A percentile compares a stretch with the other conserved stretches of the same genome.
Conservation (phyloP, 2,888 invertebrate genomes). For the Tanypteryx hageni region DNA sequence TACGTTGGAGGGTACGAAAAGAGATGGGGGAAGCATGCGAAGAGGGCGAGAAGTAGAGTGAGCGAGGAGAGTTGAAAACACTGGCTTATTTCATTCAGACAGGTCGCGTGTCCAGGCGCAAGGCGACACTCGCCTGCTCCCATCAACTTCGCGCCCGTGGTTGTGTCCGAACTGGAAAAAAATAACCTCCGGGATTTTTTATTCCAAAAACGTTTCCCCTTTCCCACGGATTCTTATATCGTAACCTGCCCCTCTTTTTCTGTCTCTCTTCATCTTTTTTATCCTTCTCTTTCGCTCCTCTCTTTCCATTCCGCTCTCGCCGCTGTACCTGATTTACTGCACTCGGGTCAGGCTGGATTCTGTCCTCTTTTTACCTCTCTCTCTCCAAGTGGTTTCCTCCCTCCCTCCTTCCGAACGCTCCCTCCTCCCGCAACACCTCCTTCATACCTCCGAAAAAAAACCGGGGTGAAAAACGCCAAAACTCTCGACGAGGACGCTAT, state of each 20-base stretch:
- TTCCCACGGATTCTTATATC: constrained; percentile 9
- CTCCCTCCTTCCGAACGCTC: background rate
- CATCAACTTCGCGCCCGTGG: background rate
- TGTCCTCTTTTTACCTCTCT: background rate
- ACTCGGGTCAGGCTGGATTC: constrained; percentile 2
- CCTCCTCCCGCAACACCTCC: no score
- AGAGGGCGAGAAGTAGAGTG: no score
- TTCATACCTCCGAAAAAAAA: background rate
- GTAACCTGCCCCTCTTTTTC: background rate
- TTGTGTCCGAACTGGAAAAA: background rate
- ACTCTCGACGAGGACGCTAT: background rate
- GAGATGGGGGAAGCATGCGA: background rate
- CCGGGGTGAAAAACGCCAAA: background rate
- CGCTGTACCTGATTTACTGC: constrained; percentile 20
- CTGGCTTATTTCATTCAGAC: background rate
- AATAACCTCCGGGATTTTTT: background rate
- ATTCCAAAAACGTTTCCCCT: background rate
- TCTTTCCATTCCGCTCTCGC: background rate
- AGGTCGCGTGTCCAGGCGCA: background rate
- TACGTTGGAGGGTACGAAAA: background rate
- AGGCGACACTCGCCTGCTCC: background rate
- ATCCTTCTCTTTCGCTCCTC: background rate
- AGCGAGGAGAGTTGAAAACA: background rate
- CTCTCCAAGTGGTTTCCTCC: background rate
- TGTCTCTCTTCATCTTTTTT: background rate